These are phyloP conservation scores for Leptobrachium leishanense DNA, from an alignment of 2,113 vertebrate genomes.

Conservation along the genomic window DNA sequence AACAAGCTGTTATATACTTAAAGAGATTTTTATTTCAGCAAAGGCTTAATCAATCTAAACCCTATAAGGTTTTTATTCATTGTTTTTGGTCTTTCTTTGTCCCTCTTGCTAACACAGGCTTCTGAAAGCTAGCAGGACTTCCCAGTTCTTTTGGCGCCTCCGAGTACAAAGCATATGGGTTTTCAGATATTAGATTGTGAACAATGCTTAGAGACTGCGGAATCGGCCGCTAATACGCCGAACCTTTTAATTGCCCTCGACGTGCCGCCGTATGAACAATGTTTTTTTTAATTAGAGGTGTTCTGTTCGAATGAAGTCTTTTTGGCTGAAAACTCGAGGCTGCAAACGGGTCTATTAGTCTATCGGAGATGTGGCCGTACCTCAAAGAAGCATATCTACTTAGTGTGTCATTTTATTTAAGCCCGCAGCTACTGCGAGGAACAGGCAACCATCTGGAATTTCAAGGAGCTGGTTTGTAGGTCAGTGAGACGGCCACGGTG, in stretches of 20 bases:
- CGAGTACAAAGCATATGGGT: conserved; percentile 13
- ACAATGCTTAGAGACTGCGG: not conserved
- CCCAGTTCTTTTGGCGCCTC: not conserved
- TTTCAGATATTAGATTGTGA: not conserved
- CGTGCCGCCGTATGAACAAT: conserved; percentile 24
- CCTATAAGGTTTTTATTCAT: too few relatives aligned
- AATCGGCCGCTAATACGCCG: conserved; percentile 1
- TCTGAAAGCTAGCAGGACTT: conserved; percentile 4
- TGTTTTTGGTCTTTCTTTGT: not conserved
- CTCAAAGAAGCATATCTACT: conserved; percentile 23
- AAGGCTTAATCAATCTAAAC: too few relatives aligned
- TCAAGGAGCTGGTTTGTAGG: conserved; percentile 19
- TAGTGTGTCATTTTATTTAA: conserved; percentile 26
- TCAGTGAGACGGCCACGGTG: conserved; percentile 8
- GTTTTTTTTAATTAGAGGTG: conserved; percentile 28
- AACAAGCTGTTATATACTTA: too few relatives aligned
- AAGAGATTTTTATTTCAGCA: too few relatives aligned
- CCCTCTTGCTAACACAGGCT: conserved; percentile 4
- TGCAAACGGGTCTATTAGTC: conserved; percentile 31
- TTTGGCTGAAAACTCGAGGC: conserved; percentile 16
- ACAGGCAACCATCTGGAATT: conserved; percentile 17
- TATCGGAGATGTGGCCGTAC: conserved; percentile 28
- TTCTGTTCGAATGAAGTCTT: conserved; percentile 19
- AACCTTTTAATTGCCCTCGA: conserved; percentile 13
- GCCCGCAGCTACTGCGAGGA: conserved; percentile 6